These are phyloP conservation scores for Elmis aenea DNA, from an alignment of 2,888 invertebrate species.

Conservation along the genomic window DNA sequence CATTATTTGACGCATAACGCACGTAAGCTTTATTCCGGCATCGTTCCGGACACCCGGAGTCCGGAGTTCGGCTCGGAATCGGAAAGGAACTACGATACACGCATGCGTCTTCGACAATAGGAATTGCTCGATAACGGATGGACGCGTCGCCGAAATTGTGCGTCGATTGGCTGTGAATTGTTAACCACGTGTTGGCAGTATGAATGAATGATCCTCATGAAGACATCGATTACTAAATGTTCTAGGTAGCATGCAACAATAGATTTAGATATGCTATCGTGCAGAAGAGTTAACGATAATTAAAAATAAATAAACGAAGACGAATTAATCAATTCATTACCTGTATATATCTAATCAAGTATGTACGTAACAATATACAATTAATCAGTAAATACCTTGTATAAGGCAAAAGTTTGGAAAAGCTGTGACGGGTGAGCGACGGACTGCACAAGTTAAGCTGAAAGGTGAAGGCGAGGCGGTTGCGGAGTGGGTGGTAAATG, in stretches of 20 bases:
- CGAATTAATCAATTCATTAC: no score
- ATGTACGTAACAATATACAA: neutral
- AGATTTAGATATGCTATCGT: constrained; percentile 7
- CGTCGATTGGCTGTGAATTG: constrained; percentile 11
- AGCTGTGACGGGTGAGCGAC: constrained; percentile 15
- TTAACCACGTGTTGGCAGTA: constrained; percentile 13
- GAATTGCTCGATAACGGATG: constrained; percentile 24
- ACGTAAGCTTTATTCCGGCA: constrained; percentile 20
- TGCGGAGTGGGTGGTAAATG: constrained; percentile 9
- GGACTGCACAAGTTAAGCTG: constrained; percentile 17
- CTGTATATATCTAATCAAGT: constrained; percentile 7
- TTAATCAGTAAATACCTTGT: constrained; percentile 8
- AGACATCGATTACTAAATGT: constrained; percentile 6
- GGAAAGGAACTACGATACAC: constrained; percentile 20
- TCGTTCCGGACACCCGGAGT: constrained; percentile 20
- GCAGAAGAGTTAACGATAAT: constrained; percentile 4
- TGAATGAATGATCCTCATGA: neutral
- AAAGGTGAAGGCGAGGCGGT: constrained; percentile 16
- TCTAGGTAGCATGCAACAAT: constrained; percentile 7
- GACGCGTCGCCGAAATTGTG: constrained; percentile 8
- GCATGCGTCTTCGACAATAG: constrained; percentile 22
- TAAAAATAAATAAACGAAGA: constrained; percentile 7
- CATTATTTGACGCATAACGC: constrained; percentile 24
- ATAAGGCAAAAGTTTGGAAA: constrained; percentile 15
- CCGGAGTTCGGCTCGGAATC: constrained; percentile 23